Conservation (phyloP, 2,888 invertebrate species). For the Sipha maydis region DNA sequence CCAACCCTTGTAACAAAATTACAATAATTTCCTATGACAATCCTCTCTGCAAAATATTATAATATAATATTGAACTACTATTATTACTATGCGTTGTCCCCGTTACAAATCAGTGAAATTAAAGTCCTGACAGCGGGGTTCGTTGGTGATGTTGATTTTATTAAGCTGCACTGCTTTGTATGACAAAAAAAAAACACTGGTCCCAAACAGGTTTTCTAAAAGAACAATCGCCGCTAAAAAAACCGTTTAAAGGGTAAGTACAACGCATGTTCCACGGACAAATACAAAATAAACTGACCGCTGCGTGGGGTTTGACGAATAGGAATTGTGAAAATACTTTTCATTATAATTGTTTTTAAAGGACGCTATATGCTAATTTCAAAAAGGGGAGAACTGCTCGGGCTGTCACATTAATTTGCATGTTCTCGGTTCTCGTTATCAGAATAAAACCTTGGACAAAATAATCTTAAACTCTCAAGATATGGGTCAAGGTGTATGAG, state of each 20-base stretch:
- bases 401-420: not conserved
- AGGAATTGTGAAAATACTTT: conserved; percentile 4
- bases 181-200: not conserved
- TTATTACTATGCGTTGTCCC: not conserved
- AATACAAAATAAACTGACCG: conserved; percentile 1
- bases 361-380: conserved; percentile 2
- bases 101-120: not conserved
- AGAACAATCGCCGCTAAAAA: not conserved
- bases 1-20: conserved; percentile 16
- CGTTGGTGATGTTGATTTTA: not conserved
- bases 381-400: conserved; percentile 1
- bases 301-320: conserved; percentile 25
- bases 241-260: conserved; percentile 13
- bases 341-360: not conserved
- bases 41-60: not conserved
- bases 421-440: not conserved
- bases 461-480: not conserved
- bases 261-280: not conserved
- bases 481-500: conserved; percentile 18
- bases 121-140: not conserved
- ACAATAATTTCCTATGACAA: not conserved
- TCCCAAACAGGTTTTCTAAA: not conserved
- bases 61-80: not conserved
- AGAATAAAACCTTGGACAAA: not conserved
- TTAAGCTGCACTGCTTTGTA: conserved; percentile 1